Evolutionary conservation across 1,140 invertebrate species (phyloP), one percentile per base, ranked within the genome.

Genomic region (Laodelphax striatellus): DNA sequence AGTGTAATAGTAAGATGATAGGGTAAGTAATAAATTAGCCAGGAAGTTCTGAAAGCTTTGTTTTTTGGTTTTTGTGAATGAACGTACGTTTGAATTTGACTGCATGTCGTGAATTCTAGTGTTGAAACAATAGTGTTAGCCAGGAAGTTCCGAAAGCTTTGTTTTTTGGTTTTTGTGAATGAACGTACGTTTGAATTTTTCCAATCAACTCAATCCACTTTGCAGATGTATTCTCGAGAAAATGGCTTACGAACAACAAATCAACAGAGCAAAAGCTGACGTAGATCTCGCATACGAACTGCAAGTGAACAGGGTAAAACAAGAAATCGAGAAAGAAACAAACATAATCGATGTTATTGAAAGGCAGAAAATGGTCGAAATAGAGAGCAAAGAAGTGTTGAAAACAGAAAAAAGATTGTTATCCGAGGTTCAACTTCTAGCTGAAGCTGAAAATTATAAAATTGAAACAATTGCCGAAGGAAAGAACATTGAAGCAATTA

Each of bases 181-280:
- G n/a, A n/a, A n/a, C n/a, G n/a, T n/a, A n/a, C n/a, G n/a, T n/a
- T n/a, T n/a, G n/a, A n/a, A n/a, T n/a, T n/a, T n/a, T n/a, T n/a
- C n/a, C n/a, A n/a, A n/a, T n/a, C n/a, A n/a, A n/a, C n/a, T n/a
- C n/a, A n/a, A 28, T 28, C 6, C 24, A 28, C 6, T 38, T 38
- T 38, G 34, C 34, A 38, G 34, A 38, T 54, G 17, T 24, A 22
- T 31, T 11, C 21, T 54, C 19, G 24, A 54, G 11, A 17, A 24
- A 24, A 24, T 54, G 21, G 10, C 21, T 19, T 54, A 54, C 34
- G 21, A 24, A n/a, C 24, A 31, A 16, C 13, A 54, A 54, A 34
- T 54, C 14, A 24, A 17, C 21, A 21, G 1, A 54, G 70, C 93
- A 24, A 54, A 24, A 54, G 52, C 52, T 1, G 52, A 17, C 14